Percentiles rank a stretch among this genome's conserved stretches.
Evolutionary conservation across 2,888 invertebrate genomes (phyloP).

Genomic region (Coleophora flavipennella): DNA sequence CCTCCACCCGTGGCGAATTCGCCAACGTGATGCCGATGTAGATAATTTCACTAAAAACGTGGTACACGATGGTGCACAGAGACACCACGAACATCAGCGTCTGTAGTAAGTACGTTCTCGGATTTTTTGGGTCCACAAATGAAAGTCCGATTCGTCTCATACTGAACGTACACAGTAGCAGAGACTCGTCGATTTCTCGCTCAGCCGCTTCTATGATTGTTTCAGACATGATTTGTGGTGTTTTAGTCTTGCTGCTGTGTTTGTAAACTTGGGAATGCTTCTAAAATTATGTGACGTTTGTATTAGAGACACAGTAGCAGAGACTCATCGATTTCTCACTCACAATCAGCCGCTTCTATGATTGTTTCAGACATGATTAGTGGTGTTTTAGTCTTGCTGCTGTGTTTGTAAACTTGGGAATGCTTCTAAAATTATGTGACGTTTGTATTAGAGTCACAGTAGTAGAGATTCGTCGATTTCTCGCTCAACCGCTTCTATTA

Average conservation of each 20-base stretch:
- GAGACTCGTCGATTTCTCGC: slow-evolving; percentile 27
- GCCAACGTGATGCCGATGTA: slow-evolving; percentile 51
- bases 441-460: too few relatives aligned
- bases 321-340: too few relatives aligned
- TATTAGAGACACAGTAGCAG: too few relatives aligned
- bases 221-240: not conserved
- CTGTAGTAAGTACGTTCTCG: slow-evolving; percentile 11
- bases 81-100: slow-evolving; percentile 24
- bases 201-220: slow-evolving; percentile 17
- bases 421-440: too few relatives aligned
- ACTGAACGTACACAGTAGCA: slow-evolving; percentile 24
- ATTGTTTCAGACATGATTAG: too few relatives aligned
- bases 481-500: too few relatives aligned
- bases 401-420: too few relatives aligned
- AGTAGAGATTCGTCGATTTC: too few relatives aligned
- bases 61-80: slow-evolving; percentile 24
- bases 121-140: slow-evolving; percentile 18
- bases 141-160: slow-evolving; percentile 30
- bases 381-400: too few relatives aligned
- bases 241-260: not conserved
- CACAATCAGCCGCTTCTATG: too few relatives aligned
- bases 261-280: too few relatives aligned
- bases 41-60: slow-evolving; percentile 51
- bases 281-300: too few relatives aligned
- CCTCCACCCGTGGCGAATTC: slow-evolving; percentile 56